Conservation (phyloP, 2,113 vertebrate species). For the Picathartes gymnocephalus region DNA sequence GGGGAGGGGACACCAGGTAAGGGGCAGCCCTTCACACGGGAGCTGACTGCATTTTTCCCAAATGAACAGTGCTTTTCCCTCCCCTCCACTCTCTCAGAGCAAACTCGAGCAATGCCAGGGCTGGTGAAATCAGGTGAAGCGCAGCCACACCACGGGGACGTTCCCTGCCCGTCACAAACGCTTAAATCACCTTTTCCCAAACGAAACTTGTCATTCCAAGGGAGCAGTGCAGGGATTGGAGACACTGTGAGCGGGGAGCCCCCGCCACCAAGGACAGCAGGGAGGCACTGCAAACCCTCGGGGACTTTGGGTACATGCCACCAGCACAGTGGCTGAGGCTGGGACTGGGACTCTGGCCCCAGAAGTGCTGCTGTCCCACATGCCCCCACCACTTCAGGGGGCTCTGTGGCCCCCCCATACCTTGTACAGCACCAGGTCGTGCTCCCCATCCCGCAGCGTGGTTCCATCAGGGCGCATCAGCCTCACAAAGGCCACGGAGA, state of each 20-base stretch:
- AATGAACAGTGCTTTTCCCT: neutral
- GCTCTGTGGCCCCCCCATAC: neutral
- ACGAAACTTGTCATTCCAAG: neutral
- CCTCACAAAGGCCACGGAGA: slow-evolving; percentile 64
- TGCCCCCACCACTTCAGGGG: rapidly evolving
- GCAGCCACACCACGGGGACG: neutral
- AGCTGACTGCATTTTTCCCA: rapidly evolving
- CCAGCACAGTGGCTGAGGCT: rapidly evolving
- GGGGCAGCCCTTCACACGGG: neutral
- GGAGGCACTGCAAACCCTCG: neutral
- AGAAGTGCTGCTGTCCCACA: rapidly evolving
- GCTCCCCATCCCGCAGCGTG: slow-evolving; percentile 45
- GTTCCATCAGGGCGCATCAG: slow-evolving; percentile 52
- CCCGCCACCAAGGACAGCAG: neutral
- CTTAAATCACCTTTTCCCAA: neutral
- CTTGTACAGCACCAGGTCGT: slow-evolving; percentile 63
- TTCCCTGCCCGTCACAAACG: neutral
- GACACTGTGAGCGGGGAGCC: rapidly evolving
- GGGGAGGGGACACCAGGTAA: neutral
- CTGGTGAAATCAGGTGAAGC: neutral
- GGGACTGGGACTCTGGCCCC: neutral
- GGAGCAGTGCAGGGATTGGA: neutral
- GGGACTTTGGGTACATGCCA: neutral
- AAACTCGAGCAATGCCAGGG: neutral
- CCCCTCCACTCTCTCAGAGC: neutral